Evolutionary conservation across 1,140 invertebrate species (phyloP).

Genomic region (Aphaenogaster rudis): DNA sequence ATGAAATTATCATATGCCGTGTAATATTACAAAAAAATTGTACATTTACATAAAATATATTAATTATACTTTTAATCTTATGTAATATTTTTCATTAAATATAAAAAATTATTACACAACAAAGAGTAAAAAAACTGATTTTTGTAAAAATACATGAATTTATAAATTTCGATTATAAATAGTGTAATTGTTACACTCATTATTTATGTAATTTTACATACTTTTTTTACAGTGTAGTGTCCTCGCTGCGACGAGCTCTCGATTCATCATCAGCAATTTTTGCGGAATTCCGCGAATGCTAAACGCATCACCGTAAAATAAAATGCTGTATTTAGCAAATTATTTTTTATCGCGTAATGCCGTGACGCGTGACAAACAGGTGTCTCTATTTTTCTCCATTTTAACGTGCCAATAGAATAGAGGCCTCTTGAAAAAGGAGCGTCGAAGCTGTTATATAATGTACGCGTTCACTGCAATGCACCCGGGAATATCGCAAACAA

Average conservation of each 20-base stretch:
- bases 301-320: background rate
- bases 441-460: slow-evolving; percentile 15
- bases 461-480: background rate
- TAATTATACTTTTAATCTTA: no score
- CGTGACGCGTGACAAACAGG: background rate
- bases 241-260: background rate
- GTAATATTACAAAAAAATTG: no score
- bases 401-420: background rate
- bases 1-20: no score
- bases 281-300: background rate
- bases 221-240: no score
- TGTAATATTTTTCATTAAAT: no score
- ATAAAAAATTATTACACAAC: no score
- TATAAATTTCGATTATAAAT: no score
- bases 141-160: no score
- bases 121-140: no score
- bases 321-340: background rate
- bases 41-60: no score
- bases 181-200: no score
- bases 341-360: background rate
- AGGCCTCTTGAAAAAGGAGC: background rate
- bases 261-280: slow-evolving; percentile 4
- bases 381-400: background rate
- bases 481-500: slow-evolving; percentile 27
- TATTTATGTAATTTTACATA: no score